Evolutionary conservation across 2,888 invertebrate species (phyloP).

Genomic region (Schrankia costaestrigalis): DNA sequence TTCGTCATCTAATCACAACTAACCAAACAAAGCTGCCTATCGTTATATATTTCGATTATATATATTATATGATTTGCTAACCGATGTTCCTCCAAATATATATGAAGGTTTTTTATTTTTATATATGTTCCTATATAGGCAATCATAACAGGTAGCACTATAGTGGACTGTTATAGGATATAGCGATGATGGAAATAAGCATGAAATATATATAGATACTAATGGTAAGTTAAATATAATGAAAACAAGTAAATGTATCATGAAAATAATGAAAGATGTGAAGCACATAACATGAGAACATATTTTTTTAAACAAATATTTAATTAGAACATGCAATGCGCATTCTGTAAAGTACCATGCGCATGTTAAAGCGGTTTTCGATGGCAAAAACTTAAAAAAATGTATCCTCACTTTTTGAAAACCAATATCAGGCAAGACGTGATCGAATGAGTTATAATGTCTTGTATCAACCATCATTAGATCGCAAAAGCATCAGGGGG

Average conservation of each 20-base stretch:
- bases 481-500: conserved; percentile 3
- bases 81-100: conserved; percentile 1
- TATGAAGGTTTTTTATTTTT: conserved; percentile 8
- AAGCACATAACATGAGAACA: conserved; percentile 37
- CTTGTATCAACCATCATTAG: conserved; percentile 3
- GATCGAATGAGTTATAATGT: conserved; percentile 10
- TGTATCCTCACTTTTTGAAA: conserved; percentile 29
- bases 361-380: conserved; percentile 21
- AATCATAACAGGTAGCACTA: conserved; percentile 30
- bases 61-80: conserved; percentile 20
- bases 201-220: conserved; percentile 34
- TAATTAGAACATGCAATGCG: conserved; percentile 30
- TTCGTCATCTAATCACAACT: conserved; percentile 52
- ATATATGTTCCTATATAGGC: conserved; percentile 21
- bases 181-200: conserved; percentile 40
- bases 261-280: conserved; percentile 37
- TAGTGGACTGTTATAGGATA: conserved; percentile 31
- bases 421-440: conserved; percentile 25
- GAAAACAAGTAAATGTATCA: conserved; percentile 26
- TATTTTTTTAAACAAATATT: conserved; percentile 23
- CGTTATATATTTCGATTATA: conserved; percentile 22
- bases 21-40: conserved; percentile 52
- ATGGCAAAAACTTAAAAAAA: conserved; percentile 28
- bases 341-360: conserved; percentile 23
- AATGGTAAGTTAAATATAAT: conserved; percentile 31